Evolutionary conservation across 2,888 invertebrate genomes (phyloP).

Genomic region (Ganaspis brasiliensis): DNA sequence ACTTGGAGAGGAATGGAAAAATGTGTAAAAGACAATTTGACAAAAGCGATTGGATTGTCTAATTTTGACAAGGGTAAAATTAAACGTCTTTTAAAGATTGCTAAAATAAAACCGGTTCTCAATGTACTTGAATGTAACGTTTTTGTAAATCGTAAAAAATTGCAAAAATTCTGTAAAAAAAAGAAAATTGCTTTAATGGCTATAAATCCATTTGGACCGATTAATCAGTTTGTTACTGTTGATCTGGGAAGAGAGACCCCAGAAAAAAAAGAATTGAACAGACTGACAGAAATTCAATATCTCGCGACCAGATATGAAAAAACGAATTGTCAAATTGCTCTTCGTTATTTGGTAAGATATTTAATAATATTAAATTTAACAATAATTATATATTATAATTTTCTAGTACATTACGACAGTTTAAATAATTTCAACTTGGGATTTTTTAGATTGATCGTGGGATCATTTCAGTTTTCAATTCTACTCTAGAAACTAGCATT

Average conservation of each 20-base stretch:
- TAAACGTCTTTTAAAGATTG: conserved; percentile 83
- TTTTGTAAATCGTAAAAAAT: conserved; percentile 86
- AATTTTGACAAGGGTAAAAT: conserved; percentile 91
- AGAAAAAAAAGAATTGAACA: background rate
- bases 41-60: conserved; percentile 88
- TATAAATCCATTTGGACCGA: background rate
- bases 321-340: conserved; percentile 86
- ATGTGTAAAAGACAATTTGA: conserved; percentile 84
- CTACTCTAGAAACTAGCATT: conserved; percentile 83
- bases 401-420: too few species aligned
- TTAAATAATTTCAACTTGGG: conserved; percentile 21
- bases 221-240: background rate
- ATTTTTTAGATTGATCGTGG: conserved; percentile 75
- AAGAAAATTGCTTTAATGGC: conserved; percentile 81
- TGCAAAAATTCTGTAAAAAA: conserved; percentile 86
- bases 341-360: conserved; percentile 83
- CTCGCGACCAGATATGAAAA: conserved; percentile 86
- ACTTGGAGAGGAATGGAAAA: conserved; percentile 90
- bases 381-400: too few species aligned
- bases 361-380: background rate
- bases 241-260: background rate
- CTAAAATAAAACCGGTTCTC: conserved; percentile 84
- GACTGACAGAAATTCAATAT: conserved; percentile 84
- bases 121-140: conserved; percentile 90
- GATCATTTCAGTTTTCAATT: conserved; percentile 85